A percentile compares a stretch with the other conserved stretches of the same genome.
phyloP scores from a whole-genome alignment of 2,113 vertebrate species.

The Ahaetulla prasina region DNA sequence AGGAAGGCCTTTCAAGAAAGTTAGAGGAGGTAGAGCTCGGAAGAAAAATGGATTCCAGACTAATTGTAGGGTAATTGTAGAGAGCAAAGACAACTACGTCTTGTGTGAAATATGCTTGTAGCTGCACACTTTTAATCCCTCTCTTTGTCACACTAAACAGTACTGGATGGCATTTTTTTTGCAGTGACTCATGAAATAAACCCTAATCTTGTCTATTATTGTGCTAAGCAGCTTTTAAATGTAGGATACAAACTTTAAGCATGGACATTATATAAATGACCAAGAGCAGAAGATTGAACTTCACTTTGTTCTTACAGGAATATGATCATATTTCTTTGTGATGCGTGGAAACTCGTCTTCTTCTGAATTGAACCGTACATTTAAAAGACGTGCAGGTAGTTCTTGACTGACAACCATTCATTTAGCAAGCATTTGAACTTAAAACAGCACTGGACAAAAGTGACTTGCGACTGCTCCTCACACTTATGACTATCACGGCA shows the following conservation, averaged over 20 bases:
- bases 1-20: constrained; percentile 20
- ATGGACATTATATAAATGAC: not conserved
- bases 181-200: not conserved
- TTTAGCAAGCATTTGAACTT: not conserved
- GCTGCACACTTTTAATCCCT: not conserved
- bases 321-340: not conserved
- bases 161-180: not conserved
- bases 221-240: not conserved
- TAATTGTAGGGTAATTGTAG: not conserved
- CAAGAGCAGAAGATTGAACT: not conserved
- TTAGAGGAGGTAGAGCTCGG: not conserved
- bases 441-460: not conserved
- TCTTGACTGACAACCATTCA: not conserved
- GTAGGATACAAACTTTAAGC: not conserved
- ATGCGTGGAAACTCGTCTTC: not conserved
- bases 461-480: not conserved
- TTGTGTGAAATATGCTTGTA: not conserved
- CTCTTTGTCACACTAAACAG: not conserved
- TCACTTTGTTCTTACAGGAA: not conserved
- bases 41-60: not conserved
- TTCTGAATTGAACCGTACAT: not conserved
- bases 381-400: not conserved
- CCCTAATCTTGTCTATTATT: not conserved
- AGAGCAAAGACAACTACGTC: not conserved
- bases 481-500: not conserved